Base-by-base conservation (phyloP, 2,113 vertebrate species). In the Caranx melampygus region DNA sequence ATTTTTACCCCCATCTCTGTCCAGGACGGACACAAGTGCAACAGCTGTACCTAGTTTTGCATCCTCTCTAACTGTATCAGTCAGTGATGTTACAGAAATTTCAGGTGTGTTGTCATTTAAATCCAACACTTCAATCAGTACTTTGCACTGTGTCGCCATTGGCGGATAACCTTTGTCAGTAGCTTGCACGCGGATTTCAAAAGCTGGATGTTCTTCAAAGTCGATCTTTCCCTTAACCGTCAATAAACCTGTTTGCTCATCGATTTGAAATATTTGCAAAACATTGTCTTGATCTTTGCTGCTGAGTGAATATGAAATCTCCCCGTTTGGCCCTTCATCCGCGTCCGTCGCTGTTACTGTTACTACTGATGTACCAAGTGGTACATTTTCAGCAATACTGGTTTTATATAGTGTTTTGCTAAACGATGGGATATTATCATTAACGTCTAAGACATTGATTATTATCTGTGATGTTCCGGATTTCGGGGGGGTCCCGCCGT, bases 1-100 rank as follows among this genome's bases (percentile, higher is more conserved):
- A 0, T 96, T 97, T 84, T 94, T 93, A 5, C 95, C 95, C 0
- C 93, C 91, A 59, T 97, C 96, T 51, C 86, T 89, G 81, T 97
- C 96, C 59, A 80, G 74, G 5, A 96, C 86, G 47, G 94, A 95
- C 26, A 97, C 87, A 8, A 97, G 88, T 40, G 96, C 96, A 75
- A 96, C 91, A 35, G 95, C 95, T 0, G 96, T 96, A 21, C 95
- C 96, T 40, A 83, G 61, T 42, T 67, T 49, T 3, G 94, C 91
- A 40, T 96, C 94, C 74, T 97, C 96, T 0, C 92, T 93, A n/a
- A 97, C 78, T 0, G 91, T 90, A 61, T 91, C 93, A 18, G 88
- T 92, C 4, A 97, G 85, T 42, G 94, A 95, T 0, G 95, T 91
- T 40, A 97, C 31, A 35, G 71, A 37, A 12, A 88, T 82, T 37